A percentile compares a stretch with the other conserved stretches of the same genome.
These are phyloP conservation scores for Dicrostonyx torquatus DNA, from an alignment of 2,797 vertebrate species.

Conservation along the genomic window DNA sequence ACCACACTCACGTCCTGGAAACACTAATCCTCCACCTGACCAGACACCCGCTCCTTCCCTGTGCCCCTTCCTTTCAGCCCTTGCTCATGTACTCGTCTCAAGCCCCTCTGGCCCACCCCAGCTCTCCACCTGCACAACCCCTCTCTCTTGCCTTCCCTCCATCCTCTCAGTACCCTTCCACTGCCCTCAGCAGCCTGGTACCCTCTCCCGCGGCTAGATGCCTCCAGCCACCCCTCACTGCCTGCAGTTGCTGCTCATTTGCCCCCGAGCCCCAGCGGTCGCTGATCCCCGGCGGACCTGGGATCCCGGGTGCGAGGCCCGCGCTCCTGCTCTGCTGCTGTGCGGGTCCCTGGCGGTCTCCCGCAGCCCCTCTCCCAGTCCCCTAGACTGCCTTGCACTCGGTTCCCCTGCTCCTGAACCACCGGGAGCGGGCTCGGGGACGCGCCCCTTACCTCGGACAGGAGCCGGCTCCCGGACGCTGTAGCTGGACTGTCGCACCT, in stretches of 20 bases:
- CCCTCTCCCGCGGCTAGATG: background rate
- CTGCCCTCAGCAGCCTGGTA: background rate
- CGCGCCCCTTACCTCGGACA: slow-evolving; percentile 73
- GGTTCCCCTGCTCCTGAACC: background rate
- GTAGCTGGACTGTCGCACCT: background rate
- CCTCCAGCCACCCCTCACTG: background rate
- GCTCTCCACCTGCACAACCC: background rate
- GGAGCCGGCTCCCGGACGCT: background rate
- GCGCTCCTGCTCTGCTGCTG: background rate
- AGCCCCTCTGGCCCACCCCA: background rate
- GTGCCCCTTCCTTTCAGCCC: background rate
- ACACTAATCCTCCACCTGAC: background rate
- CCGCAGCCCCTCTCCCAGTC: background rate
- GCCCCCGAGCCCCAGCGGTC: background rate
- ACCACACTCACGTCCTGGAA: background rate
- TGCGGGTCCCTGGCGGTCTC: background rate
- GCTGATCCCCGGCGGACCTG: background rate
- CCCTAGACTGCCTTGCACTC: background rate
- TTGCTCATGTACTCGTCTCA: background rate
- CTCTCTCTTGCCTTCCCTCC: background rate
- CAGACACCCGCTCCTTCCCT: background rate
- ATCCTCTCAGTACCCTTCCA: background rate
- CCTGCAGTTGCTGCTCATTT: background rate
- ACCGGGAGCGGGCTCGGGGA: background rate
- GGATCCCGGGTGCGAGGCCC: background rate